Conservation (phyloP, 2,797 vertebrate genomes). For the Stomatorhinus walkeri region DNA sequence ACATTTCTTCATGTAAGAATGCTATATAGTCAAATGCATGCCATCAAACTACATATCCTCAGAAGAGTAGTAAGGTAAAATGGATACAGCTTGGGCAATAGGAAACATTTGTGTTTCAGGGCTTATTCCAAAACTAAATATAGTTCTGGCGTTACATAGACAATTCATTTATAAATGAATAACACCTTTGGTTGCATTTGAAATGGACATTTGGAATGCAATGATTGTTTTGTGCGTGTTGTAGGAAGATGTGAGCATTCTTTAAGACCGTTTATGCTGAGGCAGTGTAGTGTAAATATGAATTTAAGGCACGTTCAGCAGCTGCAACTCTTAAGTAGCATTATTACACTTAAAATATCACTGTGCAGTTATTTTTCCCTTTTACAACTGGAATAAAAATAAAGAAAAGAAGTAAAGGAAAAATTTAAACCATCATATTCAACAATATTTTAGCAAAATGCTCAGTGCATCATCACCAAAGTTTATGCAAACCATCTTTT, state of each 20-base stretch:
- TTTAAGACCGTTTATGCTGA: not conserved
- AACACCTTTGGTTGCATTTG: slow-evolving; percentile 15
- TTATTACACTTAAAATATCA: not conserved
- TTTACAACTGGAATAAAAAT: not conserved
- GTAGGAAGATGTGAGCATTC: not conserved
- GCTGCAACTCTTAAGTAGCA: not conserved
- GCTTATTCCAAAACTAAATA: not conserved
- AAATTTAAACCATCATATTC: not conserved
- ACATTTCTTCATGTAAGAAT: not conserved
- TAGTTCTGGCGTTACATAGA: not conserved
- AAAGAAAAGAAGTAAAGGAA: not conserved
- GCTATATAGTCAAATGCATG: not conserved
- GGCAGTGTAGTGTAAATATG: not conserved
- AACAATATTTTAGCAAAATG: not conserved
- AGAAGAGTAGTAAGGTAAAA: not conserved
- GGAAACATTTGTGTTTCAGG: not conserved
- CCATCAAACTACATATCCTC: not conserved
- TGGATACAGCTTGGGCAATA: not conserved
- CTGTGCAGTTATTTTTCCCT: not conserved
- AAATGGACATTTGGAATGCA: slow-evolving; percentile 1
- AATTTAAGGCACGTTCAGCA: slow-evolving; percentile 16
- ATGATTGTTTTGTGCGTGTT: not conserved
- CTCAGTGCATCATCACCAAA: not conserved
- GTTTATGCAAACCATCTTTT: not conserved
- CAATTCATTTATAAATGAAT: not conserved